Evolutionary conservation across 2,113 vertebrate genomes (phyloP).

Genomic region (Pimephales promelas): DNA sequence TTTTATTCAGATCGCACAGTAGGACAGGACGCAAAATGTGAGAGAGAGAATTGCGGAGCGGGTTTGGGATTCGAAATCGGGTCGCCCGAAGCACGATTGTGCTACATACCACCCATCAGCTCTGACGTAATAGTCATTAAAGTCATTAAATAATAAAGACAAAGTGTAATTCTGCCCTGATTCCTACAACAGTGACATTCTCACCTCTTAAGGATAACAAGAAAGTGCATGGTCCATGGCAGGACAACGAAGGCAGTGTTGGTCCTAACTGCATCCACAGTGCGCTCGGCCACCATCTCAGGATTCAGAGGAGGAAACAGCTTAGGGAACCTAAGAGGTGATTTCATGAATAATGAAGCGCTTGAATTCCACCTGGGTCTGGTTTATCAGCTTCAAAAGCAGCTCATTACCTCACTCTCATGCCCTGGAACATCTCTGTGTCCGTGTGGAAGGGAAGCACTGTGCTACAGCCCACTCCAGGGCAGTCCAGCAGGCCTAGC

Average conservation of each 20-base stretch:
- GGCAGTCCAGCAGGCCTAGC: conserved; percentile 92
- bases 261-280: conserved; percentile 89
- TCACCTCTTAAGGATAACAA: conserved; percentile 94
- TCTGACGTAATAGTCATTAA: too few species aligned
- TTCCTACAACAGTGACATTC: not conserved
- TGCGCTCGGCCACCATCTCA: conserved; percentile 90
- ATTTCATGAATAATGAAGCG: not conserved
- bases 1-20: too few species aligned
- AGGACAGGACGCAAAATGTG: too few species aligned
- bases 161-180: not conserved
- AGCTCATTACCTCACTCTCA: conserved; percentile 90
- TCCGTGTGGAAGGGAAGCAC: conserved; percentile 97
- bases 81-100: too few species aligned
- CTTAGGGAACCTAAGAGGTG: conserved; percentile 85
- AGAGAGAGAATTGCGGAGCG: too few species aligned
- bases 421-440: conserved; percentile 99
- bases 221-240: conserved; percentile 94
- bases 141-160: too few species aligned
- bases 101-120: too few species aligned
- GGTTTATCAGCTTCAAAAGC: not conserved
- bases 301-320: conserved; percentile 95
- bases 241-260: conserved; percentile 91
- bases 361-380: not conserved
- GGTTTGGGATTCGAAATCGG: too few species aligned
- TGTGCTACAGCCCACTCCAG: conserved; percentile 92